Evolutionary conservation across 1,140 invertebrate species (phyloP).

Genomic region (Varroa destructor): DNA sequence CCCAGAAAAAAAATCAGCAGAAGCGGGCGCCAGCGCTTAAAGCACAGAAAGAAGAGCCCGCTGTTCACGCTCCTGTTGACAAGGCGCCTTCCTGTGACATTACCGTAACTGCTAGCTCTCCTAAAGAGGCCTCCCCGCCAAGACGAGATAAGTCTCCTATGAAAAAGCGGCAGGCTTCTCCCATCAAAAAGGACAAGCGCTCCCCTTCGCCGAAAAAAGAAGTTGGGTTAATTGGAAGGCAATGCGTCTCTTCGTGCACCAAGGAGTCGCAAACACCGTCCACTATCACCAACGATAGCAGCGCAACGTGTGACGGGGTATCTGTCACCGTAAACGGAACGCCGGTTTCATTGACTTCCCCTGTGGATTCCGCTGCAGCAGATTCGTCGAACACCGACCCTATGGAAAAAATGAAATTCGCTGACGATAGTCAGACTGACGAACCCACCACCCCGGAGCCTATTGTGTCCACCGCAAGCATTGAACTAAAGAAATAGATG

Average conservation of each 20-base stretch:
- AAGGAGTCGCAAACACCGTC: background rate
- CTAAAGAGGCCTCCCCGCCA: background rate
- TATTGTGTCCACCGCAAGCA: background rate
- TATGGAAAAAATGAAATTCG: too few relatives aligned
- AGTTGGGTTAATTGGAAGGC: background rate
- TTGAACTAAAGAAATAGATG: background rate
- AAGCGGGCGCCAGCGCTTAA: background rate
- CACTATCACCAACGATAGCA: background rate
- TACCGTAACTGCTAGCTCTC: background rate
- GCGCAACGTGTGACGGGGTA: background rate
- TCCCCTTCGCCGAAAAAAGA: slow-evolving; percentile 23
- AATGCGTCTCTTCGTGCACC: background rate
- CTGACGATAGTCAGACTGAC: too few relatives aligned
- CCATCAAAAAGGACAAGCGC: background rate
- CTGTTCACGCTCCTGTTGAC: background rate
- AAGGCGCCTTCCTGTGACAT: too few relatives aligned
- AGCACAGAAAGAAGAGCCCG: background rate
- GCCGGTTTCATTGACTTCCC: background rate
- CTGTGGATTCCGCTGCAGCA: too few relatives aligned
- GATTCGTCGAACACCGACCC: too few relatives aligned
- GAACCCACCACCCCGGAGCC: slow-evolving; percentile 11
- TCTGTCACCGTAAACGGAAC: slow-evolving; percentile 11
- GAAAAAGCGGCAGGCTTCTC: slow-evolving; percentile 15
- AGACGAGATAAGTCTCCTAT: slow-evolving; percentile 10
- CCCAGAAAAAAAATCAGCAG: background rate